Evolutionary conservation across 2,113 vertebrate species (phyloP).

Genomic region (Hippocampus zosterae): DNA sequence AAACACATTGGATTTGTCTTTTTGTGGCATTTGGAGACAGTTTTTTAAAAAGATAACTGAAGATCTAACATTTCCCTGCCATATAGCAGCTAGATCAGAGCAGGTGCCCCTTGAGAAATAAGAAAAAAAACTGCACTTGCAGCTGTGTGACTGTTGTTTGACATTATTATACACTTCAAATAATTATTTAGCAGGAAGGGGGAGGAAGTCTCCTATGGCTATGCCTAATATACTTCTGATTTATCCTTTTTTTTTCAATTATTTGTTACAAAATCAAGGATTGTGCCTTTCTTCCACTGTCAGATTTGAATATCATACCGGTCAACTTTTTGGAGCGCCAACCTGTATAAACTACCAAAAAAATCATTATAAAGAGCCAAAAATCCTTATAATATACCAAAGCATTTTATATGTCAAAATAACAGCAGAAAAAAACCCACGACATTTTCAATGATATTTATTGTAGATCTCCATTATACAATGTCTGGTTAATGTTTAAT

Average conservation of each 20-base stretch:
- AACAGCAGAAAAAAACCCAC: too few relatives aligned
- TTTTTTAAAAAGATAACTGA: background rate
- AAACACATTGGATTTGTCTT: background rate
- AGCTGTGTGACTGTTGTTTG: background rate
- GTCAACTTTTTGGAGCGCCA: too few relatives aligned
- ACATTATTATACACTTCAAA: background rate
- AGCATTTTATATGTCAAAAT: too few relatives aligned
- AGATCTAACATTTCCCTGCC: too few relatives aligned
- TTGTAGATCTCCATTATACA: too few relatives aligned
- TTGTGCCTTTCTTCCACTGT: background rate
- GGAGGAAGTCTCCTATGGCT: background rate
- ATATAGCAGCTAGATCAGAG: background rate
- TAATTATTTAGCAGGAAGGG: background rate
- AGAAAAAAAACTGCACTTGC: background rate
- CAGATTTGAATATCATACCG: background rate
- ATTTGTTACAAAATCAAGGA: background rate
- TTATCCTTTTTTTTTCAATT: background rate
- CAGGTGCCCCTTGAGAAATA: background rate
- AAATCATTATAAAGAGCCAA: too few relatives aligned
- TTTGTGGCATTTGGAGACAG: background rate
- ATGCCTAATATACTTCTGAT: background rate
- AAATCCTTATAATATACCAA: too few relatives aligned
- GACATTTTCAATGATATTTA: too few relatives aligned
- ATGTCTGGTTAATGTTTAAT: too few relatives aligned
- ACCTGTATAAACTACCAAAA: too few relatives aligned